phyloP scores from a whole-genome alignment of 2,113 vertebrate genomes.

The Ptilonorhynchus violaceus region DNA sequence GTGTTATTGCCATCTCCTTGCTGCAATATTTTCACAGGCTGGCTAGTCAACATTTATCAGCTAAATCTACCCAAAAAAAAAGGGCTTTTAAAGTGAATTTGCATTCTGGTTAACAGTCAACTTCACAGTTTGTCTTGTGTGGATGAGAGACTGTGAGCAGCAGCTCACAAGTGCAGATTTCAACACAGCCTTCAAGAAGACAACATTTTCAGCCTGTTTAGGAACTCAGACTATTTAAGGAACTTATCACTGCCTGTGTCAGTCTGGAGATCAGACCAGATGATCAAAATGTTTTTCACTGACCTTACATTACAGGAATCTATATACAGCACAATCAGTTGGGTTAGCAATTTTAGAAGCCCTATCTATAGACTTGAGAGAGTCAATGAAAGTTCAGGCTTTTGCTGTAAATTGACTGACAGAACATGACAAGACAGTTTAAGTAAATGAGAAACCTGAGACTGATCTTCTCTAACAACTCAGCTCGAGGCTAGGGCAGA shows the following conservation, averaged over 20 bases:
- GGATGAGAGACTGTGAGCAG: neutral
- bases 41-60: neutral
- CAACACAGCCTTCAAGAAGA: neutral
- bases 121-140: neutral
- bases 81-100: neutral
- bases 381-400: neutral
- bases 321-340: fast-evolving
- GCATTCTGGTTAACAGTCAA: neutral
- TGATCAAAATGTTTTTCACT: neutral
- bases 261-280: neutral
- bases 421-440: neutral
- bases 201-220: neutral
- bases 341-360: neutral
- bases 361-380: neutral
- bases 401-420: neutral
- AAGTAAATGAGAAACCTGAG: neutral
- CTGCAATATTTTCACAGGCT: neutral
- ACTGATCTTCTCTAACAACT: neutral
- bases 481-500: neutral
- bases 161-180: neutral
- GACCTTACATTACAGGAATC: neutral
- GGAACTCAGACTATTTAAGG: neutral
- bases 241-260: neutral
- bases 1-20: neutral
- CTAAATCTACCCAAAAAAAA: neutral